phyloP scores from a whole-genome alignment of 2,888 invertebrate genomes.

The Crocallis elinguaria region DNA sequence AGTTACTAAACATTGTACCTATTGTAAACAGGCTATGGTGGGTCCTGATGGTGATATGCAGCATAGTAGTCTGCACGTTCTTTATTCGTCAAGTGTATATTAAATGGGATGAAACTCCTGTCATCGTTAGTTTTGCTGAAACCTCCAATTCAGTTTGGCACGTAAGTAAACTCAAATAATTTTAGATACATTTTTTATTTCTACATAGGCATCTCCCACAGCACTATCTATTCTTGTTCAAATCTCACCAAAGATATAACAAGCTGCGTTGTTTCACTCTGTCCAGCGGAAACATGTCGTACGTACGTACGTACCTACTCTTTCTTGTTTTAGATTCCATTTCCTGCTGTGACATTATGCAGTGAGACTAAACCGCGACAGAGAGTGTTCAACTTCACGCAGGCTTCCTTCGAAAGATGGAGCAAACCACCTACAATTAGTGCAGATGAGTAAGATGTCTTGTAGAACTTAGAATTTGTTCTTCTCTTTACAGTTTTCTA shows the following conservation, averaged over 20 bases:
- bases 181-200: neutral
- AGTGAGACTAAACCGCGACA: slow-evolving; percentile 85
- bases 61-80: slow-evolving; percentile 79
- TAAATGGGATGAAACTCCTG: slow-evolving; percentile 86
- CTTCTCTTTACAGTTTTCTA: no score
- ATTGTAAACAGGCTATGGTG: slow-evolving; percentile 77
- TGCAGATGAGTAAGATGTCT: slow-evolving; percentile 48
- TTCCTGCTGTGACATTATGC: slow-evolving; percentile 85
- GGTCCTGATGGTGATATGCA: slow-evolving; percentile 78
- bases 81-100: slow-evolving; percentile 84
- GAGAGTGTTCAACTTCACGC: slow-evolving; percentile 83
- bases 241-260: no score
- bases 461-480: no score
- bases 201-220: neutral
- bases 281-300: no score
- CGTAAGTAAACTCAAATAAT: slow-evolving; percentile 47
- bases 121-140: slow-evolving; percentile 87
- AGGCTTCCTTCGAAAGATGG: slow-evolving; percentile 59
- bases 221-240: no score
- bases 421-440: slow-evolving; percentile 44
- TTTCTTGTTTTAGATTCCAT: slow-evolving; percentile 69
- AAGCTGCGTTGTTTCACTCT: no score
- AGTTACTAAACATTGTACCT: no score
- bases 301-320: neutral
- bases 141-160: slow-evolving; percentile 86